Conservation (phyloP, 2,888 invertebrate genomes). For the Timema podura region DNA sequence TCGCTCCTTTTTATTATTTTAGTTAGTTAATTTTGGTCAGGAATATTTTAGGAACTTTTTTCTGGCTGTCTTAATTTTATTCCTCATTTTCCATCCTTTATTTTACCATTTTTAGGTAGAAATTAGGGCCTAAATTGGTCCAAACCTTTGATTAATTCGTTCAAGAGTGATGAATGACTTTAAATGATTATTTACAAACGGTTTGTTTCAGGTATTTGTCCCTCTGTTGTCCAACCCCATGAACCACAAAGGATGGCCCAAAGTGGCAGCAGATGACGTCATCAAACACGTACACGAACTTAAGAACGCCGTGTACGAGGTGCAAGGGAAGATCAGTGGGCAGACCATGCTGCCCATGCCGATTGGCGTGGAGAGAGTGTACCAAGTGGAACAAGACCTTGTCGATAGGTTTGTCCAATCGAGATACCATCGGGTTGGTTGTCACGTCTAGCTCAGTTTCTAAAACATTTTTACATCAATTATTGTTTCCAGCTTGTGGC, state of each 20-base stretch:
- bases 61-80: too few species aligned
- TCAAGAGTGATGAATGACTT: neutral
- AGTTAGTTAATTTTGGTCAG: too few species aligned
- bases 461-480: too few species aligned
- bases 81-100: too few species aligned
- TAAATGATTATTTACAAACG: neutral
- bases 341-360: constrained; percentile 86
- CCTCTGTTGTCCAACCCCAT: constrained; percentile 66
- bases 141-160: neutral
- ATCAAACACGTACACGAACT: constrained; percentile 64
- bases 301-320: constrained; percentile 65
- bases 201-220: constrained; percentile 53
- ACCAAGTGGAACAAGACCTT: constrained; percentile 53
- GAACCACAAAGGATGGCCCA: constrained; percentile 71
- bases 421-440: too few species aligned
- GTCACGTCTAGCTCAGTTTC: too few species aligned
- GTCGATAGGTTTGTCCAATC: constrained; percentile 43
- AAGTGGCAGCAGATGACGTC: constrained; percentile 66
- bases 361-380: constrained; percentile 65
- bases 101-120: too few species aligned
- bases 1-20: too few species aligned
- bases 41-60: too few species aligned
- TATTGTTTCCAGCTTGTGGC: too few species aligned
- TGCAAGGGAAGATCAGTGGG: constrained; percentile 79
- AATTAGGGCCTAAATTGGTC: too few species aligned